These are phyloP conservation scores for Andrena haemorrhoa DNA, from an alignment of 2,888 invertebrate species.

Conservation along the genomic window DNA sequence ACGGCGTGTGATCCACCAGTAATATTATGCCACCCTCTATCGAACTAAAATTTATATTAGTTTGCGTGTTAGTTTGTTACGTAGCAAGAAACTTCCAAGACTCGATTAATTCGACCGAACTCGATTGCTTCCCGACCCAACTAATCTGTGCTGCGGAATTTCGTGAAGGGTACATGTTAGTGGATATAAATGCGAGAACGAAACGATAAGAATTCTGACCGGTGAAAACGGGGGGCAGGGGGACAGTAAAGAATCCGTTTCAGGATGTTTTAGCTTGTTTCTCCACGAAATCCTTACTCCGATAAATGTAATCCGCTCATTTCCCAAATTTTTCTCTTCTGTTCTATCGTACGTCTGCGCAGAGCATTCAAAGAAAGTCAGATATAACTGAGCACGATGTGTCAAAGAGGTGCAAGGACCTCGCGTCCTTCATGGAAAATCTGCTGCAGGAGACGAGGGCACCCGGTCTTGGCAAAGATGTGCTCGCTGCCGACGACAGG, in stretches of 20 bases:
- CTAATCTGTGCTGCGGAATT: too few relatives aligned
- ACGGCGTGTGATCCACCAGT: neutral
- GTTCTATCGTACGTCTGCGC: constrained; percentile 69
- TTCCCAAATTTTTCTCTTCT: constrained; percentile 61
- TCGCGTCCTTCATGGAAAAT: constrained; percentile 91
- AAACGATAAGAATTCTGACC: constrained; percentile 11
- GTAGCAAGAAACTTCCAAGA: too few relatives aligned
- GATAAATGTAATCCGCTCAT: constrained; percentile 25
- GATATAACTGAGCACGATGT: constrained; percentile 87
- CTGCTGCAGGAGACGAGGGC: constrained; percentile 89
- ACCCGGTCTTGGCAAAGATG: constrained; percentile 86
- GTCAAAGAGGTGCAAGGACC: constrained; percentile 90
- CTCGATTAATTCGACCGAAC: too few relatives aligned
- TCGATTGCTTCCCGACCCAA: too few relatives aligned
- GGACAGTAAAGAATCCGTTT: constrained; percentile 14
- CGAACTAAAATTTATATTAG: too few relatives aligned
- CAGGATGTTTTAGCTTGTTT: constrained; percentile 11
- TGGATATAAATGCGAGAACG: neutral
- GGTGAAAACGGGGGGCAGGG: constrained; percentile 11
- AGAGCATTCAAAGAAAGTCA: constrained; percentile 75
- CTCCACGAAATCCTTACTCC: constrained; percentile 27
- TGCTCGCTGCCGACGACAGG: constrained; percentile 87
- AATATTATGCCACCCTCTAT: neutral
- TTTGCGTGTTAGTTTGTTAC: too few relatives aligned
- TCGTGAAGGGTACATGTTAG: too few relatives aligned